These are phyloP conservation scores for Calyptomena viridis DNA, from an alignment of 2,113 vertebrate species.

Conservation along the genomic window DNA sequence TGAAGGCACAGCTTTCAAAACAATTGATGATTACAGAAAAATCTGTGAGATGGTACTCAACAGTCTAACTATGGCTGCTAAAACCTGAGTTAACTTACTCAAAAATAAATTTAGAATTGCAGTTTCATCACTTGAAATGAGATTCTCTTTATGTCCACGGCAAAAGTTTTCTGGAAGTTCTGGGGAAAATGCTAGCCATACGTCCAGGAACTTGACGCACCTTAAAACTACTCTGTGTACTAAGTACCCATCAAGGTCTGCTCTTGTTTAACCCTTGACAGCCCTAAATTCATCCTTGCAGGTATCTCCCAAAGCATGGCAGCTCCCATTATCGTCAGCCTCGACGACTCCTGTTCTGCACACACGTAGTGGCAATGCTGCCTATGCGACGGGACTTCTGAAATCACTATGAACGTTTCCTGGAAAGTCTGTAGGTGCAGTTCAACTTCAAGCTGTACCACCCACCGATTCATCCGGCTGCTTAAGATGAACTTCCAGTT, in stretches of 20 bases:
- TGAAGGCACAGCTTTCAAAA: not conserved
- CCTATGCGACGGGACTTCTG: accelerated
- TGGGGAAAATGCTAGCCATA: accelerated
- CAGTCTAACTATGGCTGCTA: not conserved
- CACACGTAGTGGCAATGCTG: accelerated
- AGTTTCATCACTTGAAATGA: not conserved
- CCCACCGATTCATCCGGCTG: not conserved
- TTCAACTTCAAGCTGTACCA: not conserved
- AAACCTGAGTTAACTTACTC: not conserved
- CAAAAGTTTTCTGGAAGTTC: not conserved
- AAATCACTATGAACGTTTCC: accelerated
- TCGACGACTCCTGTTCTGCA: not conserved
- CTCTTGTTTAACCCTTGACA: not conserved
- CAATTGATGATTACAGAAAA: not conserved
- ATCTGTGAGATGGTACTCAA: not conserved
- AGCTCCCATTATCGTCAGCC: accelerated
- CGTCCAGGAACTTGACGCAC: not conserved
- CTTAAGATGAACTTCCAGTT: not conserved
- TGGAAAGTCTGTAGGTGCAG: no score
- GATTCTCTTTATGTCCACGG: not conserved
- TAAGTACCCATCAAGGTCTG: not conserved
- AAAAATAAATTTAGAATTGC: not conserved
- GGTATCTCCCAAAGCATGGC: accelerated
- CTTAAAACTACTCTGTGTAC: not conserved
- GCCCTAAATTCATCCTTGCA: not conserved